Conservation (phyloP, 1,140 invertebrate species). For the Vanessa tameamea region DNA sequence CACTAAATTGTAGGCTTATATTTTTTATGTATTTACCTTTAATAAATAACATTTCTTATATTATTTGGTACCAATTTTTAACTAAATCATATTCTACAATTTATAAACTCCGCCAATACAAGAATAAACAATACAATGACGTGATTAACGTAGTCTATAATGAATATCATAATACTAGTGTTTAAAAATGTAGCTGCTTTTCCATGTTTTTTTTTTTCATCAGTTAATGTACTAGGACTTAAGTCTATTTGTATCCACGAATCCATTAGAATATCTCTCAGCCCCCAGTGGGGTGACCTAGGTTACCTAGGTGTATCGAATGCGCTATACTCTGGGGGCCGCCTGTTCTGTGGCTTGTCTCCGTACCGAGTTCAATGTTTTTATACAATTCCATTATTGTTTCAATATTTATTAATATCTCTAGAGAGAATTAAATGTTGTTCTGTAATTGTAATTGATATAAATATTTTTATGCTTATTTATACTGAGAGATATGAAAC, state of each 20-base stretch:
- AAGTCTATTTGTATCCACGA: slow-evolving; percentile 6
- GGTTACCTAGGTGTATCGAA: slow-evolving; percentile 4
- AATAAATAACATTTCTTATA: too few species aligned
- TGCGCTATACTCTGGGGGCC: neutral
- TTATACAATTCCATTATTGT: slow-evolving; percentile 4
- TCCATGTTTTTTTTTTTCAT: slow-evolving; percentile 11
- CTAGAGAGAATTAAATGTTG: too few species aligned
- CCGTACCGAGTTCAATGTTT: neutral
- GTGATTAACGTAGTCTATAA: neutral
- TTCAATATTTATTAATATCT: neutral
- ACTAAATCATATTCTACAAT: too few species aligned
- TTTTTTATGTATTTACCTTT: too few species aligned
- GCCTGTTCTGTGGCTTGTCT: slow-evolving; percentile 3
- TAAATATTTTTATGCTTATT: too few species aligned
- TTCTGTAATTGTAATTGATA: too few species aligned
- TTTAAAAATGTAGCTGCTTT: slow-evolving; percentile 5
- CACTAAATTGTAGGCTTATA: too few species aligned
- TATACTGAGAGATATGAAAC: too few species aligned
- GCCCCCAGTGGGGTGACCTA: slow-evolving; percentile 21
- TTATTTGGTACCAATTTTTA: too few species aligned
- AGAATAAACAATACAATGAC: too few species aligned
- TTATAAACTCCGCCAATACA: too few species aligned
- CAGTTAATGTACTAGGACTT: slow-evolving; percentile 8
- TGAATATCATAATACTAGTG: neutral
- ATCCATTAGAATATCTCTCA: slow-evolving; percentile 21